Percentiles rank a stretch among this genome's conserved stretches.
phyloP scores from a whole-genome alignment of 2,113 vertebrate genomes.

The Danionella cerebrum region DNA sequence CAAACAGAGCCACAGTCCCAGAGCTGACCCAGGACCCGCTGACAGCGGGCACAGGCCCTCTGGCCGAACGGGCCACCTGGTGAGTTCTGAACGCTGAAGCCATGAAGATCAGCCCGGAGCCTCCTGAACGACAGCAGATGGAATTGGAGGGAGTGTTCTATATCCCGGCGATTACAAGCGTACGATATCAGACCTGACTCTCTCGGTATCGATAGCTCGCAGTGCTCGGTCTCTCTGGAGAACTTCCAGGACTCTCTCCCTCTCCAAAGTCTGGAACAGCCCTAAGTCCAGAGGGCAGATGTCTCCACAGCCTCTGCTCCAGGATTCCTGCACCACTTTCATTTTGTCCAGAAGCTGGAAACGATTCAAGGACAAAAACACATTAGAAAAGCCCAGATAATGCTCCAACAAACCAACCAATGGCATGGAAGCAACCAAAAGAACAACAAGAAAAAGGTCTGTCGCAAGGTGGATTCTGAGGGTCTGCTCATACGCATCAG shows the following conservation, averaged over 20 bases:
- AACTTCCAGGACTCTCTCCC: slow-evolving; percentile 76
- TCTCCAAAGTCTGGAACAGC: slow-evolving; percentile 71
- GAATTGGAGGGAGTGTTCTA: too few species aligned
- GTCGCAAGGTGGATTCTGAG: too few species aligned
- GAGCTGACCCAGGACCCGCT: slow-evolving; percentile 66
- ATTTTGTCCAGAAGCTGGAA: neutral
- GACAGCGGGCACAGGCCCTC: slow-evolving; percentile 78
- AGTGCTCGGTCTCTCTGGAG: slow-evolving; percentile 76
- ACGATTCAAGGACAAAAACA: too few species aligned
- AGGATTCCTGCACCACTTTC: neutral
- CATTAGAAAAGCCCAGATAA: too few species aligned
- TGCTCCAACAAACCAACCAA: too few species aligned
- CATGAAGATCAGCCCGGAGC: slow-evolving; percentile 75
- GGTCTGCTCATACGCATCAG: too few species aligned
- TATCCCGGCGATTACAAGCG: too few species aligned
- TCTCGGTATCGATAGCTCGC: slow-evolving; percentile 71
- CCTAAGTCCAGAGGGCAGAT: slow-evolving; percentile 61
- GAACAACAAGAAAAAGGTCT: too few species aligned
- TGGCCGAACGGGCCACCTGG: slow-evolving; percentile 59
- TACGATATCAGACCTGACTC: slow-evolving; percentile 80
- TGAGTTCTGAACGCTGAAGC: slow-evolving; percentile 64
- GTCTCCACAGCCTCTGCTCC: neutral
- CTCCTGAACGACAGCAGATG: slow-evolving; percentile 57
- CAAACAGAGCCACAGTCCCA: slow-evolving; percentile 78
- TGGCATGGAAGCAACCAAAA: too few species aligned